These are phyloP conservation scores for Drosophila putrida DNA, from an alignment of 2,888 invertebrate species.

Conservation along the genomic window DNA sequence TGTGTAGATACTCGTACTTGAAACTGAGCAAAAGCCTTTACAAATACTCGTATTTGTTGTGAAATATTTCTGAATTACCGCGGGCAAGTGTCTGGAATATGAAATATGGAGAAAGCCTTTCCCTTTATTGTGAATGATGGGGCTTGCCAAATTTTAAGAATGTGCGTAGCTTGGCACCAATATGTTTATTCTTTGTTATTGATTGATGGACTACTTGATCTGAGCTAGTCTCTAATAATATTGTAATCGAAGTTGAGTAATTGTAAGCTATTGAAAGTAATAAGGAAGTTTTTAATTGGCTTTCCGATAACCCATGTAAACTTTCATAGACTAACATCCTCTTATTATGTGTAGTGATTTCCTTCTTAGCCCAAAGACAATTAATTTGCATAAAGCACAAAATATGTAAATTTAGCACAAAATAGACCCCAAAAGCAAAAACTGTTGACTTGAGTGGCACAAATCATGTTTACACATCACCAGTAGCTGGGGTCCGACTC, in stretches of 20 bases:
- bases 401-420: slow-evolving; percentile 66
- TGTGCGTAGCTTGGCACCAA: slow-evolving; percentile 45
- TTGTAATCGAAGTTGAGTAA: background rate
- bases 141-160: slow-evolving; percentile 44
- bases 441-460: slow-evolving; percentile 66
- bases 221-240: slow-evolving; percentile 14
- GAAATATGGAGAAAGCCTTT: slow-evolving; percentile 59
- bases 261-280: background rate
- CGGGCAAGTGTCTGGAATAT: slow-evolving; percentile 38
- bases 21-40: slow-evolving; percentile 3
- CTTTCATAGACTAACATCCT: slow-evolving; percentile 4
- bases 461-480: slow-evolving; percentile 77
- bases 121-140: slow-evolving; percentile 3
- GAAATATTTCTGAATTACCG: slow-evolving; percentile 16
- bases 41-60: slow-evolving; percentile 18
- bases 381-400: slow-evolving; percentile 72
- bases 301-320: background rate
- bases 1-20: slow-evolving; percentile 7
- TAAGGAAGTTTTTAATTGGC: slow-evolving; percentile 2
- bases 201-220: slow-evolving; percentile 49
- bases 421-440: slow-evolving; percentile 51
- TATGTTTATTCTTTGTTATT: slow-evolving; percentile 43
- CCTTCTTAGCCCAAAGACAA: slow-evolving; percentile 33
- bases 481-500: slow-evolving; percentile 28
- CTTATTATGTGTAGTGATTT: slow-evolving; percentile 26